phyloP scores from a whole-genome alignment of 2,888 invertebrate species.

The Idaea biselata region DNA sequence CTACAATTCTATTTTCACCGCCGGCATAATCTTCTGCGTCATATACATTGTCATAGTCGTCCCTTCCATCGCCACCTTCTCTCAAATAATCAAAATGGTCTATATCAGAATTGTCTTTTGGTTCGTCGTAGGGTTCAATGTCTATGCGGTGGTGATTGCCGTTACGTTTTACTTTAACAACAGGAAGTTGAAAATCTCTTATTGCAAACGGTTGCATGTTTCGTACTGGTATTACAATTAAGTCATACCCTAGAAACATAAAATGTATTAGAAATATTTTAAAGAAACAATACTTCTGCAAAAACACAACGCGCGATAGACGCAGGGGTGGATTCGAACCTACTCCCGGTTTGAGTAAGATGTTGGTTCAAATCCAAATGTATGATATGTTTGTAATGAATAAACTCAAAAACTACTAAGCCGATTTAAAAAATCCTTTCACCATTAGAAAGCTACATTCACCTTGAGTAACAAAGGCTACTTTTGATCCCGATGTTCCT shows the following conservation, averaged over 20 bases:
- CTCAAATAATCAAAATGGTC: constrained; percentile 54
- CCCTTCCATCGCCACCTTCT: constrained; percentile 27
- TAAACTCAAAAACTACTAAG: too few relatives aligned
- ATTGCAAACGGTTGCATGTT: constrained; percentile 18
- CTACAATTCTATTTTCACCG: constrained; percentile 63
- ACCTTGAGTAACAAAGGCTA: too few relatives aligned
- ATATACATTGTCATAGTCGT: constrained; percentile 18
- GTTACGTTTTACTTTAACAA: constrained; percentile 21
- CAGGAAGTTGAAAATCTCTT: constrained; percentile 20
- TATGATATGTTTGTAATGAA: too few relatives aligned
- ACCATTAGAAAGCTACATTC: too few relatives aligned
- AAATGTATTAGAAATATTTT: too few relatives aligned
- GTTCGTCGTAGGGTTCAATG: constrained; percentile 55
- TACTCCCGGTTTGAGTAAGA: too few relatives aligned
- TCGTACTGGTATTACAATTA: constrained; percentile 58
- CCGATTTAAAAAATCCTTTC: too few relatives aligned
- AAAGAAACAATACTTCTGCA: too few relatives aligned
- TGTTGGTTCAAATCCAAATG: too few relatives aligned
- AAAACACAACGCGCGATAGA: too few relatives aligned
- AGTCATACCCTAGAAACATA: constrained; percentile 55
- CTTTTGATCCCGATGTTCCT: too few relatives aligned
- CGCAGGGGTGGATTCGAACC: too few relatives aligned
- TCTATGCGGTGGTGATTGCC: constrained; percentile 43
- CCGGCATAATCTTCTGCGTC: constrained; percentile 38
- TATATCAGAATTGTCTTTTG: constrained; percentile 51